Evolutionary conservation across 2,888 invertebrate species (phyloP), one percentile per base, ranked within the genome.

Genomic region (Noctua pronuba): DNA sequence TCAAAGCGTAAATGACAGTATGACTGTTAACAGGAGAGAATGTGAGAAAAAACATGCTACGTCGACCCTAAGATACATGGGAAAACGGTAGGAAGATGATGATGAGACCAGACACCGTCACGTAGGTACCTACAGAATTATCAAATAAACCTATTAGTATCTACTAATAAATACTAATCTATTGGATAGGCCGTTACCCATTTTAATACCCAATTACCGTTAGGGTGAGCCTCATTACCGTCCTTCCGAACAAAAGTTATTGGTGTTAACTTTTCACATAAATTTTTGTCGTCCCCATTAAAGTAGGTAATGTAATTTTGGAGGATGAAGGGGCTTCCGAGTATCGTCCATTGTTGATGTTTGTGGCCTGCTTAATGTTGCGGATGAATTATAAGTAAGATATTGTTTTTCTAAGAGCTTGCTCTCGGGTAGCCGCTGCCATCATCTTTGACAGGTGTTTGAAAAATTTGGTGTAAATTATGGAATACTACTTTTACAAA

Each of bases 251-350:
- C 83, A 91, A 91, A 92, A 90, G 89, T 88, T 79, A 79, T 73
- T 75, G 82, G 81, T 75, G 77, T 91, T 92, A 95, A 95, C 94
- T 95, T 95, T 93, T 86, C 90, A 92, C 94, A 95, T 95, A 95
- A 95, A 95, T 95, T 95, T 92, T 94, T 93, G 92, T 92, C 92
- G 89, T 92, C 89, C 91, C 93, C 92, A 94, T 94, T 94, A 93
- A 92, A 93, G 89, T 89, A 84, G 88, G 91, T 90, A 91, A 93
- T 92, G 92, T 91, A 90, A 93, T 94, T 93, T 90, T 83, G 88
- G 87, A 88, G 87, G 85, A 88, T 83, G 75, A 79, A 86, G 68
- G 73, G 84, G 77, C 85, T 88, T 82, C 83, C 31, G 73, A 68
- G 83, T 77, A 82, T 89, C 82, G 75, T 73, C 75, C 74, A 65